Percentiles rank a stretch among this genome's conserved stretches.
Conservation (phyloP, 2,888 invertebrate genomes). For the Creontiades dilutus region DNA sequence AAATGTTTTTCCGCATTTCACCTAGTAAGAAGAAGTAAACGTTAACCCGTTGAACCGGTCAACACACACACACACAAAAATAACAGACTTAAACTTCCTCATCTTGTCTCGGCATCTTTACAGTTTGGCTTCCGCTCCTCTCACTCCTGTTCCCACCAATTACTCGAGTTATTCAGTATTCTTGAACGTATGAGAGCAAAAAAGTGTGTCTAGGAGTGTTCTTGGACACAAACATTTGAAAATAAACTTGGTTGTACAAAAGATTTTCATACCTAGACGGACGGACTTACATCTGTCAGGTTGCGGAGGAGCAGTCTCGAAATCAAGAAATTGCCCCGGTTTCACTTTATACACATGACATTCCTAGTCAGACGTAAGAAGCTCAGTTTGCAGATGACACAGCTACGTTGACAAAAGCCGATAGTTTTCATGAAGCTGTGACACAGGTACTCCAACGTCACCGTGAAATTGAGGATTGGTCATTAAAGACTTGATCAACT, state of each 20-base stretch:
- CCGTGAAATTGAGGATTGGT: neutral
- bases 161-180: neutral
- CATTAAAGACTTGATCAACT: too few relatives aligned
- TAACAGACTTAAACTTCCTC: neutral
- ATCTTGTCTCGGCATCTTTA: neutral
- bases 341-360: neutral
- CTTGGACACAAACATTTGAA: conserved; percentile 29
- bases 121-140: neutral
- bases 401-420: neutral
- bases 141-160: conserved; percentile 20
- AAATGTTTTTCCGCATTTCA: neutral
- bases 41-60: neutral
- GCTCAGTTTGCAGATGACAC: conserved; percentile 5
- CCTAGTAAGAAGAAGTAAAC: neutral
- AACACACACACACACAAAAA: neutral
- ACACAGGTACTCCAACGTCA: neutral
- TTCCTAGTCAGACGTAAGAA: neutral
- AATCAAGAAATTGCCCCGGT: neutral
- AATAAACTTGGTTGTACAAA: neutral
- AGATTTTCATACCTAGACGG: neutral
- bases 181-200: neutral
- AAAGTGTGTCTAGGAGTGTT: conserved; percentile 9
- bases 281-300: neutral
- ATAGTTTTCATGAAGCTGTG: neutral
- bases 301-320: neutral